phyloP scores from a whole-genome alignment of 2,113 vertebrate species.

The Lynx canadensis region DNA sequence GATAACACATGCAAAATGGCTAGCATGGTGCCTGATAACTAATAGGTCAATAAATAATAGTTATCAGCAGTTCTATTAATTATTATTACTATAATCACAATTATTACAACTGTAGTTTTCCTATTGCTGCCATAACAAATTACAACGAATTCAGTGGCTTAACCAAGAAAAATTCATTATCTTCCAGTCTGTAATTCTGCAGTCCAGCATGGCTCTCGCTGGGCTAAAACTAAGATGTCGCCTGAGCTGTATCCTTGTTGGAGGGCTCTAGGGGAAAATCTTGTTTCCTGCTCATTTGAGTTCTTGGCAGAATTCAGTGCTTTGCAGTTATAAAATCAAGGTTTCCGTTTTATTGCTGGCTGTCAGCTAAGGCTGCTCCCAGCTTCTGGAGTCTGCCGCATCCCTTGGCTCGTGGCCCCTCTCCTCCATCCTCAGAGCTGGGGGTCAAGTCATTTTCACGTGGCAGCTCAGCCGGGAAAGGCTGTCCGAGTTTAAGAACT shows the following conservation, averaged over 20 bases:
- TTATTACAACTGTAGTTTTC: slow-evolving; percentile 34
- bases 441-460: neutral
- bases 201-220: neutral
- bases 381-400: neutral
- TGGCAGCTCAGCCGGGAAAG: neutral
- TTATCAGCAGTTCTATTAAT: neutral
- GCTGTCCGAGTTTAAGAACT: neutral
- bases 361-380: neutral
- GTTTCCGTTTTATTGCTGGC: neutral
- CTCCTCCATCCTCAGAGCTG: neutral
- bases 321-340: neutral
- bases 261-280: neutral
- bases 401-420: neutral
- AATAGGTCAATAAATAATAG: slow-evolving; percentile 46
- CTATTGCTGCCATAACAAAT: slow-evolving; percentile 35
- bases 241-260: neutral
- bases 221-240: neutral
- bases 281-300: neutral
- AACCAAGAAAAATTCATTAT: slow-evolving; percentile 49
- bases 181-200: neutral
- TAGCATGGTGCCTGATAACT: neutral
- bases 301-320: neutral
- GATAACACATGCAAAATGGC: neutral
- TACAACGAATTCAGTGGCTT: neutral
- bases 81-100: neutral